Evolutionary conservation across 2,888 invertebrate species (phyloP).

Genomic region (Chymomyza procnemis): DNA sequence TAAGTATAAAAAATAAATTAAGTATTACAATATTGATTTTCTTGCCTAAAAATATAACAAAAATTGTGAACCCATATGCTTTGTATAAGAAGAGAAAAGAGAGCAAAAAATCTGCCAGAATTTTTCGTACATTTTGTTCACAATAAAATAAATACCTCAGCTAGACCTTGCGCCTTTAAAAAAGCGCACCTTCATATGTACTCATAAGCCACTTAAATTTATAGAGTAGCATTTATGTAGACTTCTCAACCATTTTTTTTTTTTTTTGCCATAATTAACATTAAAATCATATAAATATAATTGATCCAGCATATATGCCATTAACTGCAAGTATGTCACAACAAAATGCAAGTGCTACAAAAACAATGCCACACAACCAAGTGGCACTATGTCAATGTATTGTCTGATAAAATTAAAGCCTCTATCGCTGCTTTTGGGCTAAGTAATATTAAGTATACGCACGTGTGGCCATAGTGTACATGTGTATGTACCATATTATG

Average conservation of each 20-base stretch:
- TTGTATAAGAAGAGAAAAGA: too few relatives aligned
- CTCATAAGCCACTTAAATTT: background rate
- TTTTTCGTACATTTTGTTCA: too few relatives aligned
- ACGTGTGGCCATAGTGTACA: constrained; percentile 7
- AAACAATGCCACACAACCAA: constrained; percentile 1
- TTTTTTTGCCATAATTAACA: constrained; percentile 3
- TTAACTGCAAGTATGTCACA: constrained; percentile 24
- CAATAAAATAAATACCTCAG: too few relatives aligned
- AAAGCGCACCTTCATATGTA: too few relatives aligned
- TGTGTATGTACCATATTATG: constrained; percentile 46
- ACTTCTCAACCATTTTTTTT: background rate
- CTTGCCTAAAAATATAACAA: background rate
- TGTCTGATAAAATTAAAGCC: background rate
- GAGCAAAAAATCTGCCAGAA: too few relatives aligned
- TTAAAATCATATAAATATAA: constrained; percentile 51
- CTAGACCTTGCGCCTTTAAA: too few relatives aligned
- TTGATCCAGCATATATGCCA: constrained; percentile 38
- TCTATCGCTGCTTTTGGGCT: background rate
- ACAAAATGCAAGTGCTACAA: background rate
- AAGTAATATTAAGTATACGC: constrained; percentile 7
- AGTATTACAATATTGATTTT: background rate
- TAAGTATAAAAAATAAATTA: background rate
- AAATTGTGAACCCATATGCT: too few relatives aligned
- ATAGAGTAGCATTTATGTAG: background rate
- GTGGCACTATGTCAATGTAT: background rate